A percentile compares a stretch with the other conserved stretches of the same genome.
phyloP scores from a whole-genome alignment of 2,113 vertebrate genomes.

The Carollia perspicillata region DNA sequence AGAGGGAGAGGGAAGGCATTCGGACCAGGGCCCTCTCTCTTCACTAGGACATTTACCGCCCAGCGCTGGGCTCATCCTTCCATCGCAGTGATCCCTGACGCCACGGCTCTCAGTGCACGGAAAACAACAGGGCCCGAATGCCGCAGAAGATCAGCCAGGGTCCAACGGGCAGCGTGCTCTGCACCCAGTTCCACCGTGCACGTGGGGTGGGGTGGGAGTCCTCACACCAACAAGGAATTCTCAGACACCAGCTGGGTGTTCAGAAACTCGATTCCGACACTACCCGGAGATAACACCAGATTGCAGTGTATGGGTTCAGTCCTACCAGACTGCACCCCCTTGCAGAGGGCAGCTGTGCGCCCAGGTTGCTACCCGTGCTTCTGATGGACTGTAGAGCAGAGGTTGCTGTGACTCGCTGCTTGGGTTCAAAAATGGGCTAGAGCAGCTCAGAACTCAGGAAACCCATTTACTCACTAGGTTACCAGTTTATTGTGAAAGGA shows the following conservation, averaged over 20 bases:
- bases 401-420: not conserved
- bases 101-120: not conserved
- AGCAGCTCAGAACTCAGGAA: not conserved
- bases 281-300: too few species aligned
- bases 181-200: too few species aligned
- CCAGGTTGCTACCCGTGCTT: too few species aligned
- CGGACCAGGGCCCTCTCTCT: not conserved
- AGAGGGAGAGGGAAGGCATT: not conserved
- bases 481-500: not conserved
- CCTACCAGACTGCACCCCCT: too few species aligned
- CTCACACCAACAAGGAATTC: too few species aligned
- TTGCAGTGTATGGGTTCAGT: too few species aligned
- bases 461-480: not conserved
- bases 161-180: too few species aligned
- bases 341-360: too few species aligned
- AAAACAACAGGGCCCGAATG: not conserved
- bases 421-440: not conserved
- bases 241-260: too few species aligned
- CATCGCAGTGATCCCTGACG: not conserved
- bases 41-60: rapidly evolving
- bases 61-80: not conserved
- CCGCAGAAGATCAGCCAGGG: not conserved
- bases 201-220: too few species aligned
- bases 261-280: too few species aligned
- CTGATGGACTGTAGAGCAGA: not conserved